A percentile compares a stretch with the other conserved stretches of the same genome.
These are phyloP conservation scores for Asobara japonica DNA, from an alignment of 1,140 invertebrate species.

Conservation along the genomic window DNA sequence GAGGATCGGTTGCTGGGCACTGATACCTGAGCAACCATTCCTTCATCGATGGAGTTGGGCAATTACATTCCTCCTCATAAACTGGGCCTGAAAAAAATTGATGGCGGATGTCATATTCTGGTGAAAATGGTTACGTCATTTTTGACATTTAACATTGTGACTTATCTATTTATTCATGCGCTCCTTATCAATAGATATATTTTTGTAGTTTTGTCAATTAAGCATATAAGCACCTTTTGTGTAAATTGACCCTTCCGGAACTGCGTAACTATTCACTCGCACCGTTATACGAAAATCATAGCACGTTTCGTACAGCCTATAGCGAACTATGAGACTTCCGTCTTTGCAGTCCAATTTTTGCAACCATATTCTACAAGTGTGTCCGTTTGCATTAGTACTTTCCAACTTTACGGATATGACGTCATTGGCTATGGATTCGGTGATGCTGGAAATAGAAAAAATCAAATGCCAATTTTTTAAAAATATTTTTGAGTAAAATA, in stretches of 20 bases:
- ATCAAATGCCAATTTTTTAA: too few relatives aligned
- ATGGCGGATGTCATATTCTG: too few relatives aligned
- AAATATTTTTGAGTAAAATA: too few relatives aligned
- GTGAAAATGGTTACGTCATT: too few relatives aligned
- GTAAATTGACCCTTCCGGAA: conserved; percentile 70
- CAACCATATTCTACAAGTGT: conserved; percentile 75
- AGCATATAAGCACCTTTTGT: conserved; percentile 26
- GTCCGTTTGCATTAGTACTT: conserved; percentile 65
- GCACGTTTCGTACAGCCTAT: conserved; percentile 82
- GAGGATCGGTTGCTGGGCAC: conserved; percentile 74
- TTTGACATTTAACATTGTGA: too few relatives aligned
- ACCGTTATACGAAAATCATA: conserved; percentile 76
- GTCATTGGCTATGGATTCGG: conserved; percentile 48
- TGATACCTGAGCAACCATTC: conserved; percentile 76
- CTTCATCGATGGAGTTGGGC: conserved; percentile 74
- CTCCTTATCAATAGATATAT: conserved; percentile 21
- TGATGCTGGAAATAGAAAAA: conserved; percentile 53
- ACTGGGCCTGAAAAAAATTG: conserved; percentile 76
- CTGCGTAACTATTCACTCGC: conserved; percentile 73
- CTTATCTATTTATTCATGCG: conserved; percentile 30
- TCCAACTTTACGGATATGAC: conserved; percentile 67
- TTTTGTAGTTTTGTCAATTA: not conserved
- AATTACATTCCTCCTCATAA: conserved; percentile 87
- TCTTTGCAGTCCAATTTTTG: conserved; percentile 86
- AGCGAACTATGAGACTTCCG: conserved; percentile 86